Conservation (phyloP, 2,797 vertebrate species). For the Hoplostethus atlanticus region DNA sequence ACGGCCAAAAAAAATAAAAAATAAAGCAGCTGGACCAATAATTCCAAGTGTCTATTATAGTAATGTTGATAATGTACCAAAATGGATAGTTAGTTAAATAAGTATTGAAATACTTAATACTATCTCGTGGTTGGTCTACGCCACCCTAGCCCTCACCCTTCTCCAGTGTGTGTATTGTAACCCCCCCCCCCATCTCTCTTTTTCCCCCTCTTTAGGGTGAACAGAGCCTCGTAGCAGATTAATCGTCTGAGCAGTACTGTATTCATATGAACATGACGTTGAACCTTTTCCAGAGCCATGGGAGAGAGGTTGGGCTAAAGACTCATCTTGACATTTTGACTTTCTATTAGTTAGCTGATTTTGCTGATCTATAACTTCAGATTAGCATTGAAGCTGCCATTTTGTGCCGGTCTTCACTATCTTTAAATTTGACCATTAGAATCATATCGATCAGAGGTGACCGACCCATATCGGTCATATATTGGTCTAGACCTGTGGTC, state of each 20-base stretch:
- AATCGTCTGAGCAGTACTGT: conserved; percentile 68
- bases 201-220: conserved; percentile 18
- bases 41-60: conserved; percentile 55
- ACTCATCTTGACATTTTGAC: not conserved
- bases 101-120: conserved; percentile 88
- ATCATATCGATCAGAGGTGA: too few species aligned
- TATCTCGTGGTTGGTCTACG: conserved; percentile 88
- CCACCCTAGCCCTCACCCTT: conserved; percentile 38
- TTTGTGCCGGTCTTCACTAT: too few species aligned
- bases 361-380: too few species aligned
- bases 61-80: conserved; percentile 82
- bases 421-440: too few species aligned
- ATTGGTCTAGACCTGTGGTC: too few species aligned
- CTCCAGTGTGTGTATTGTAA: conserved; percentile 59
- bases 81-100: conserved; percentile 86
- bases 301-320: conserved; percentile 48
- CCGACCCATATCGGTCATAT: too few species aligned
- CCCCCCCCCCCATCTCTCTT: not conserved
- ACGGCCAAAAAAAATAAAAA: conserved; percentile 63
- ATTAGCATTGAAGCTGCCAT: too few species aligned
- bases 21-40: conserved; percentile 84
- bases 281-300: conserved; percentile 76
- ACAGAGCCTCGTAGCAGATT: conserved; percentile 70
- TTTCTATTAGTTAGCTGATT: too few species aligned
- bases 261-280: conserved; percentile 57